phyloP scores from a whole-genome alignment of 2,888 invertebrate genomes.

The Ctenicera cuprea region DNA sequence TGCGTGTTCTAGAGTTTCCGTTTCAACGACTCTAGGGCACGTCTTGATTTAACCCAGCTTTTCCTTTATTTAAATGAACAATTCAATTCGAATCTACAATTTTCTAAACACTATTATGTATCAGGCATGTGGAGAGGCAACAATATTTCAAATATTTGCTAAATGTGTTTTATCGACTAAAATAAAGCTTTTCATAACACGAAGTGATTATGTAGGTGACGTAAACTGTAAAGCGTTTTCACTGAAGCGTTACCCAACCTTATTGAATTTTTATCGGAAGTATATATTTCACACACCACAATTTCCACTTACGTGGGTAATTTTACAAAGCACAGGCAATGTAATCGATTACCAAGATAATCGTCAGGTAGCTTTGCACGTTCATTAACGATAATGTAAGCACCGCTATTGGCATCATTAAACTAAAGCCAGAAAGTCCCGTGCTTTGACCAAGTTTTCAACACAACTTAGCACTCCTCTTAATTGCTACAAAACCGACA shows the following conservation, averaged over 20 bases:
- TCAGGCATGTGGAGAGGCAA: too few relatives aligned
- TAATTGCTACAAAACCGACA: not conserved
- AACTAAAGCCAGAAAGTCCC: not conserved
- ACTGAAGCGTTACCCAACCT: not conserved
- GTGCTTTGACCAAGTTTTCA: conserved; percentile 6
- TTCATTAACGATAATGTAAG: conserved; percentile 24
- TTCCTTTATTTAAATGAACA: too few relatives aligned
- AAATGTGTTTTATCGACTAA: too few relatives aligned
- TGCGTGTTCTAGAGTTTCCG: too few relatives aligned
- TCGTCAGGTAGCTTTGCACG: conserved; percentile 8
- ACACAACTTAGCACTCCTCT: conserved; percentile 1
- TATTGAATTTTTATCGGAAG: not conserved
- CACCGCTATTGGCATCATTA: conserved; percentile 22
- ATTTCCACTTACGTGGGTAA: conserved; percentile 7
- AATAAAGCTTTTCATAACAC: not conserved
- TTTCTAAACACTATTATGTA: too few relatives aligned
- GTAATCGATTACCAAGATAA: conserved; percentile 20
- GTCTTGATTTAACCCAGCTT: too few relatives aligned
- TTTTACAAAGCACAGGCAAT: not conserved
- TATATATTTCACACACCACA: not conserved
- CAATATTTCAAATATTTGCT: too few relatives aligned
- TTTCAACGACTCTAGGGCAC: too few relatives aligned
- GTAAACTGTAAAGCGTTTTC: not conserved
- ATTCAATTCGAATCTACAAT: too few relatives aligned
- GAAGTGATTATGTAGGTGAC: not conserved